Evolutionary conservation across 2,113 vertebrate species (phyloP), one percentile per base, ranked within the genome.

Genomic region (Austrofundulus limnaeus): DNA sequence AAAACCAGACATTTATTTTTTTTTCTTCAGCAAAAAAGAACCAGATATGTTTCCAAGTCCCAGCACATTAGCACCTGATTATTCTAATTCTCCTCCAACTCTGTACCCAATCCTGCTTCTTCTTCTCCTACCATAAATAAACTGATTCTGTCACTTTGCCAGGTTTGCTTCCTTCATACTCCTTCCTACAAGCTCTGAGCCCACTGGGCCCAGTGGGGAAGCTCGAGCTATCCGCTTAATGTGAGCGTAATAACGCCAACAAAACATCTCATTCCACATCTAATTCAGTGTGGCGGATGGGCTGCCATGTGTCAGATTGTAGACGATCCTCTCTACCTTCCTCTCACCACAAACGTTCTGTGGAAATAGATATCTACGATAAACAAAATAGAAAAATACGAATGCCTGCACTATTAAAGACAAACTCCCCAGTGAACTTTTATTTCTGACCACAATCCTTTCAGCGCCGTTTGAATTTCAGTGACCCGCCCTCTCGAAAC

Each of bases 201-300:
- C 82, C 77, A 81, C 82, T 61, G 83, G 67, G 84, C 80, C 70
- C 84, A 77, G 82, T 86, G 76, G 89, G 89, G 82, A 77, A 85
- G 77, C 78, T 84, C 82, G 82, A 81, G 81, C 85, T 85, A 74
- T 85, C 79, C 71, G 64, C 46, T 73, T 87, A 90, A 87, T 89
- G 78, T 72, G 85, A 83, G 76, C 83, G 84, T 90, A 88, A 88
- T 87, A 84, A 82, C 75, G 75, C 73, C 84, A 85, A 88, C 84
- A 87, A 85, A 86, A 87, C 83, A 87, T 83, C 84, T 88, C 83
- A 86, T 89, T 87, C 81, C 75, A 56, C 55, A 72, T 81, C 84
- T 88, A 90, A 90, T 88, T 89, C 71, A 61, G 78, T 68, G 69
- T 63, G 57, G 74, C 41, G 70, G 55, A 72, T 69, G 57, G 80